Conservation (phyloP, 2,797 vertebrate species). For the Pteronotus mesoamericanus region DNA sequence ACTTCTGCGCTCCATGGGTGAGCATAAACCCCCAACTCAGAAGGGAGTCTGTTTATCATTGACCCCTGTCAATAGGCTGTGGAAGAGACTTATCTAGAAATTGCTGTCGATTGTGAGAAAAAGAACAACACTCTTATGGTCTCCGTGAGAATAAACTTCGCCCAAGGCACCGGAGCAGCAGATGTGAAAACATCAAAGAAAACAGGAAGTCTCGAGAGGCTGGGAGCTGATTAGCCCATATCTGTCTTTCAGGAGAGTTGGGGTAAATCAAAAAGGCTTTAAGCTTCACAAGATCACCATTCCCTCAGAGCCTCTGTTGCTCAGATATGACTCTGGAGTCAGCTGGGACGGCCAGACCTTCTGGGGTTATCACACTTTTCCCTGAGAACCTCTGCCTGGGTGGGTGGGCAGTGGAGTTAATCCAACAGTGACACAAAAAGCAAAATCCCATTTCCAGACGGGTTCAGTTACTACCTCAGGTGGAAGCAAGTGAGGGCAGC, state of each 20-base stretch:
- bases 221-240: neutral
- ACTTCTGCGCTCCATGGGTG: neutral
- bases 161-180: neutral
- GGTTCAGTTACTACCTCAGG: neutral
- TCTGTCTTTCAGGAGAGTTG: slow-evolving; percentile 30
- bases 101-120: slow-evolving; percentile 8
- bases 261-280: neutral
- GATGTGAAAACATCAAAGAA: slow-evolving; percentile 11
- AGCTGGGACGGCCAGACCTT: neutral
- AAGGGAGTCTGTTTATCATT: neutral
- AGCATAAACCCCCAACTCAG: neutral
- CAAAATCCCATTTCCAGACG: neutral
- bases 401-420: neutral
- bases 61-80: neutral
- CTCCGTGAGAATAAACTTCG: slow-evolving; percentile 39
- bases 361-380: neutral
- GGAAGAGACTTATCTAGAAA: slow-evolving; percentile 20
- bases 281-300: neutral
- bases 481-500: neutral
- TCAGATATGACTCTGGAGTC: neutral
- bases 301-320: neutral
- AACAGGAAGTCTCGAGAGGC: slow-evolving; percentile 48
- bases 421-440: neutral
- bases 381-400: neutral
- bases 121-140: neutral